Evolutionary conservation across 2,113 vertebrate genomes (phyloP).

Genomic region (Pollimyrus isidori): DNA sequence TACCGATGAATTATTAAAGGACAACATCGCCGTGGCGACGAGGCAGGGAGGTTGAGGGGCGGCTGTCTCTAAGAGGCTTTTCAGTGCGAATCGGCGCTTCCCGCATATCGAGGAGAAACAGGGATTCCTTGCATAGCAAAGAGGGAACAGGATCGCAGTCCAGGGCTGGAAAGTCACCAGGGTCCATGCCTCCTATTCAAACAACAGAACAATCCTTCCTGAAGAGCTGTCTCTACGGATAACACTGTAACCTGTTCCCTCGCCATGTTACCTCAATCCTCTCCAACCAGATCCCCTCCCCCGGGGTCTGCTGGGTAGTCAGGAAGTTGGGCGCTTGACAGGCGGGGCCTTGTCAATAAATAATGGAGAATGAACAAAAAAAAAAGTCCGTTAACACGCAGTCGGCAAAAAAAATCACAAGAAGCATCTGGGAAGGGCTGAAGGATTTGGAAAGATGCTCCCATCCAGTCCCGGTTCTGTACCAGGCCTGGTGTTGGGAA

Average conservation of each 20-base stretch:
- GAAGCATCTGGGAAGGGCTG: background rate
- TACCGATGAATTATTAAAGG: constrained; percentile 17
- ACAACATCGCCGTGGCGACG: background rate
- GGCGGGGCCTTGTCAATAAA: background rate
- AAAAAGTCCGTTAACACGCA: background rate
- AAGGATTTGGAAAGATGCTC: background rate
- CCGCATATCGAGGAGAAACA: background rate
- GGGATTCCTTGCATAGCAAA: background rate
- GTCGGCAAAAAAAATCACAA: background rate
- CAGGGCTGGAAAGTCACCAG: background rate
- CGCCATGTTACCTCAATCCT: background rate
- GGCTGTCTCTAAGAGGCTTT: background rate
- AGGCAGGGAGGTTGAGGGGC: background rate
- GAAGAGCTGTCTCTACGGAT: background rate
- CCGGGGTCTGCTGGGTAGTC: background rate
- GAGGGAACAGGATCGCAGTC: background rate
- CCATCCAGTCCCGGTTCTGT: background rate
- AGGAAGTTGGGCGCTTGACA: background rate
- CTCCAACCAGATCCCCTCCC: background rate
- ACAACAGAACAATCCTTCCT: background rate
- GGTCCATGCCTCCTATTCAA: background rate
- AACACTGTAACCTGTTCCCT: background rate
- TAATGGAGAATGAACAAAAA: background rate
- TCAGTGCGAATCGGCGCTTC: background rate
- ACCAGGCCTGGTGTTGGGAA: too few species aligned